Evolutionary conservation across 2,888 invertebrate genomes (phyloP).

Genomic region (Ectobius pallidus): DNA sequence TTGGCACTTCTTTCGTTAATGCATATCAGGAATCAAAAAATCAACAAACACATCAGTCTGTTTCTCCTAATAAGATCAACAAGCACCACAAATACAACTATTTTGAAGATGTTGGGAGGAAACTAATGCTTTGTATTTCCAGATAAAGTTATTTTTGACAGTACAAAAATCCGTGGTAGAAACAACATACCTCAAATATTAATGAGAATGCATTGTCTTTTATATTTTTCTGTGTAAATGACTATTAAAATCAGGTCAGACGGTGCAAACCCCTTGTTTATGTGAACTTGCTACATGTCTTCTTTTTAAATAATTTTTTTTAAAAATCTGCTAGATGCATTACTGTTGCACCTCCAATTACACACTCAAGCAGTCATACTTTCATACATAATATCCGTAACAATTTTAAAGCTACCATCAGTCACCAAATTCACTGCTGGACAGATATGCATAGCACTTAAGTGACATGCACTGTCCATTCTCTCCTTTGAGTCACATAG

Average conservation of each 20-base stretch:
- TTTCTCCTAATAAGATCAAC: not conserved
- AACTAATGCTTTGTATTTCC: not conserved
- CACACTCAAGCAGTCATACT: constrained; percentile 1
- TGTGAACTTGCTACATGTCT: not conserved
- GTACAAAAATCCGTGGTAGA: not conserved
- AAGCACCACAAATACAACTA: not conserved
- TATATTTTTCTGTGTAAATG: constrained; percentile 11
- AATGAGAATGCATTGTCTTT: not conserved
- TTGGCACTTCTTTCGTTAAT: not conserved
- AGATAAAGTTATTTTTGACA: not conserved
- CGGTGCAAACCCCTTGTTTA: not conserved
- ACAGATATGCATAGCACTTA: not conserved
- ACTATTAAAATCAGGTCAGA: constrained; percentile 16
- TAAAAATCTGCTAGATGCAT: not conserved
- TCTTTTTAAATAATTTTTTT: not conserved
- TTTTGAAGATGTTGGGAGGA: too few species aligned
- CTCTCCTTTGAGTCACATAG: not conserved
- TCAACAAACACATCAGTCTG: not conserved
- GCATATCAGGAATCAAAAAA: not conserved
- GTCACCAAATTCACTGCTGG: not conserved
- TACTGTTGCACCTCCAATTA: not conserved
- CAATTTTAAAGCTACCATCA: constrained; percentile 13
- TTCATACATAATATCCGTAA: not conserved
- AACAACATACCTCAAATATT: too few species aligned
- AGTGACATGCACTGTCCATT: not conserved